Conservation (phyloP, 1,140 invertebrate species). For the Drosophila dunni region DNA sequence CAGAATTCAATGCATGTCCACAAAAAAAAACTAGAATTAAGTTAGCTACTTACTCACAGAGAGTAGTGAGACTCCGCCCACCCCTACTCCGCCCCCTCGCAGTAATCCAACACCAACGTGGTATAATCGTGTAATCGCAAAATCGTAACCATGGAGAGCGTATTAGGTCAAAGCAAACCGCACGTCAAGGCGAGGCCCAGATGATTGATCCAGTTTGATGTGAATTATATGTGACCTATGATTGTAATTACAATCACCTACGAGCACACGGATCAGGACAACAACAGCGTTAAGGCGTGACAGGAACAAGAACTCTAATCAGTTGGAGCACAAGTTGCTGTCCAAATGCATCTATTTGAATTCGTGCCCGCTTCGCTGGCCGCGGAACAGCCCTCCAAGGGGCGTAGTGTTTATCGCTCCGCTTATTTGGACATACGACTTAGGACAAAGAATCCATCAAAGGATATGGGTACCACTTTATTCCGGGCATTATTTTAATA, state of each 20-base stretch:
- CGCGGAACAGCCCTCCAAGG: slow-evolving; percentile 46
- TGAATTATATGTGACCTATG: slow-evolving; percentile 22
- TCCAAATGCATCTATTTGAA: slow-evolving; percentile 75
- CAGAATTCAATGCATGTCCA: not conserved
- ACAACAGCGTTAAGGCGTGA: slow-evolving; percentile 14
- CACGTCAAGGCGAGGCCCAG: slow-evolving; percentile 36
- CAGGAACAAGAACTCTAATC: not conserved
- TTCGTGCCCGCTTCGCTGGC: slow-evolving; percentile 73
- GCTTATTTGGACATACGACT: slow-evolving; percentile 73
- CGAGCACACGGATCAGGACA: slow-evolving; percentile 14
- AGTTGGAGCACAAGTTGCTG: slow-evolving; percentile 23
- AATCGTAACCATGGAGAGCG: slow-evolving; percentile 61
- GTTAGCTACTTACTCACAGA: not conserved
- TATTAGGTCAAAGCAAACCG: slow-evolving; percentile 67
- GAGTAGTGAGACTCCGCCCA: not conserved
- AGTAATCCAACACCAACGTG: slow-evolving; percentile 21
- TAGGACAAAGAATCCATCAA: slow-evolving; percentile 25
- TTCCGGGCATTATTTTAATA: not conserved
- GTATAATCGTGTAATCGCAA: slow-evolving; percentile 15
- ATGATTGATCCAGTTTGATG: slow-evolving; percentile 70
- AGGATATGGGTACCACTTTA: slow-evolving; percentile 10
- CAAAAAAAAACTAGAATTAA: not conserved
- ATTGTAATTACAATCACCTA: slow-evolving; percentile 25
- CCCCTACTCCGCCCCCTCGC: not conserved
- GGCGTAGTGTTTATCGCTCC: slow-evolving; percentile 71